Percentiles rank a stretch among this genome's conserved stretches.
These are phyloP conservation scores for Lycaena phlaeas DNA, from an alignment of 2,888 invertebrate species.

Conservation along the genomic window DNA sequence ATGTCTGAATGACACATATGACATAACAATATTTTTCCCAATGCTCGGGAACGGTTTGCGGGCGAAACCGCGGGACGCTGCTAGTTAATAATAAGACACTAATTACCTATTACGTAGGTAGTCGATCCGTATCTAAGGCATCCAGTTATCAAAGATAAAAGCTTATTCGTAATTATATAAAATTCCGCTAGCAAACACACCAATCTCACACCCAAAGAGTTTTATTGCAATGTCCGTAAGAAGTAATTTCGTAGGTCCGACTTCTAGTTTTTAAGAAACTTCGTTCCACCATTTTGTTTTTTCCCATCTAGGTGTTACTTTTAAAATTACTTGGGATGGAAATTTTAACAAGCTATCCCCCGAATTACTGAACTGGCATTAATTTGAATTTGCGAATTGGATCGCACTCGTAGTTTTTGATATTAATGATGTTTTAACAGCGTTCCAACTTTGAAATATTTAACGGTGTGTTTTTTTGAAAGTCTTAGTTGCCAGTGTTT, in stretches of 20 bases:
- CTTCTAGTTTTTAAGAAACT: slow-evolving; percentile 70
- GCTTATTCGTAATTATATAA: too few species aligned
- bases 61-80: too few species aligned
- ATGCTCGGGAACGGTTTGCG: too few species aligned
- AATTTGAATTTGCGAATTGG: slow-evolving; percentile 17
- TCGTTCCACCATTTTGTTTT: slow-evolving; percentile 45
- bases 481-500: too few species aligned
- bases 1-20: too few species aligned
- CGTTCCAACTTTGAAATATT: background rate
- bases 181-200: slow-evolving; percentile 16
- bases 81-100: too few species aligned
- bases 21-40: too few species aligned
- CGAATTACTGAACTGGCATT: slow-evolving; percentile 15
- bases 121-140: too few species aligned
- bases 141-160: too few species aligned
- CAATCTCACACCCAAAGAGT: slow-evolving; percentile 52
- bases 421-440: background rate
- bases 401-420: slow-evolving; percentile 3
- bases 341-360: slow-evolving; percentile 17
- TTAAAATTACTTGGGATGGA: slow-evolving; percentile 15
- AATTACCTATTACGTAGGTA: too few species aligned
- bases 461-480: too few species aligned
- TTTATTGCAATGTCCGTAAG: slow-evolving; percentile 68
- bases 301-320: slow-evolving; percentile 31
- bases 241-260: slow-evolving; percentile 72